phyloP scores from a whole-genome alignment of 2,797 vertebrate genomes.

The Rhinichthys osculus region DNA sequence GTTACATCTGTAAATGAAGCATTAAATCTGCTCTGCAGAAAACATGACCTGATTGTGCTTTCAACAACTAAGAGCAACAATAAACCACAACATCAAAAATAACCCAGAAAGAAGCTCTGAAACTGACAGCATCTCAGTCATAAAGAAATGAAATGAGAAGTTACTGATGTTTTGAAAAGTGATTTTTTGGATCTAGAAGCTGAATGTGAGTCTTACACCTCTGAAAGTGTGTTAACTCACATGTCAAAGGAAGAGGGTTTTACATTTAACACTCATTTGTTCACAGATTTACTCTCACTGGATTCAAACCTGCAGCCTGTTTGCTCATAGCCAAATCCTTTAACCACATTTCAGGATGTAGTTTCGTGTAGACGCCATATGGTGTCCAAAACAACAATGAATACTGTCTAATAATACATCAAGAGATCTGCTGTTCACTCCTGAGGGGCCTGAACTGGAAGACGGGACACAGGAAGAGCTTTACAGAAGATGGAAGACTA shows the following conservation, averaged over 20 bases:
- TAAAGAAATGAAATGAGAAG: neutral
- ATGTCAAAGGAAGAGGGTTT: neutral
- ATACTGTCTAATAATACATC: neutral
- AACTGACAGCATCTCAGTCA: neutral
- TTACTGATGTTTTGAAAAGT: neutral
- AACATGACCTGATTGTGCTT: constrained; percentile 24
- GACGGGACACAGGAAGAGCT: neutral
- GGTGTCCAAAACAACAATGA: neutral
- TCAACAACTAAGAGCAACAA: neutral
- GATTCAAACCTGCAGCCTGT: neutral
- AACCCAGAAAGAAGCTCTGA: neutral
- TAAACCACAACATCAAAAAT: neutral
- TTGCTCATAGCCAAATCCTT: neutral
- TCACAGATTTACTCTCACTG: neutral
- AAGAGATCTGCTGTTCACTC: neutral
- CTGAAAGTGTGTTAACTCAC: neutral
- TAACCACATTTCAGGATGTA: neutral
- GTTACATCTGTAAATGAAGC: neutral
- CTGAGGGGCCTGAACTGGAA: neutral
- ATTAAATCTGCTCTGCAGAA: neutral
- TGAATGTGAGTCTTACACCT: neutral
- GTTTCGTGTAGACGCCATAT: neutral
- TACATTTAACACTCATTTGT: neutral
- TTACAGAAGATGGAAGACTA: neutral
- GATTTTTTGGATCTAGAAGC: neutral